Conservation (phyloP, 1,140 invertebrate genomes). For the Lepidotrigona ventralis region DNA sequence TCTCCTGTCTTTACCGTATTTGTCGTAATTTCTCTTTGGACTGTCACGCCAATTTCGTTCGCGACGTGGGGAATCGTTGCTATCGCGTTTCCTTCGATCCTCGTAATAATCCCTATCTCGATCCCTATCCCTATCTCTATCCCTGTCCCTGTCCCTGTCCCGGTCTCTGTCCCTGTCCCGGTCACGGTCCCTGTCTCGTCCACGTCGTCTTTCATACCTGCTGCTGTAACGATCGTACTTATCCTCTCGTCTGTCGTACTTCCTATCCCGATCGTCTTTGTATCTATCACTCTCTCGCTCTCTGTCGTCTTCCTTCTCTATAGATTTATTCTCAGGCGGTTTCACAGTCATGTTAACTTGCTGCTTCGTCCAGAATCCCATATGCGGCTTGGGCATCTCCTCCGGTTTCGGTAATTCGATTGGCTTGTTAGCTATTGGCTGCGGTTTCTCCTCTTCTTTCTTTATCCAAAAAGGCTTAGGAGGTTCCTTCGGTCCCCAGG, state of each 20-base stretch:
- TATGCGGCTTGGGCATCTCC: conserved; percentile 79
- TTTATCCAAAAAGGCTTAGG: conserved; percentile 79
- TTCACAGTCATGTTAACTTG: conserved; percentile 77
- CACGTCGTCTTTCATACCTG: conserved; percentile 75
- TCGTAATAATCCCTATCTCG: conserved; percentile 76
- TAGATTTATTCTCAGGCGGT: conserved; percentile 66
- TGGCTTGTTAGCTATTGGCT: conserved; percentile 54
- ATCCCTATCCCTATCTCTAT: conserved; percentile 70
- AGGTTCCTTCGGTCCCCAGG: conserved; percentile 77
- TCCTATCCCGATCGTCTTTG: conserved; percentile 71
- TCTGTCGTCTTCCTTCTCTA: conserved; percentile 65
- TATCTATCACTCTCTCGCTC: conserved; percentile 68
- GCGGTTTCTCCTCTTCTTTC: conserved; percentile 75
- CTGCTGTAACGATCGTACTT: conserved; percentile 76
- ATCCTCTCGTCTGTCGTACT: conserved; percentile 76
- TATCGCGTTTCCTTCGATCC: conserved; percentile 72
- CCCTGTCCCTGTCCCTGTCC: conserved; percentile 66
- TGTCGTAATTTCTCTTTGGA: conserved; percentile 76
- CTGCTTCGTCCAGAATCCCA: conserved; percentile 80
- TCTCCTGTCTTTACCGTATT: conserved; percentile 72
- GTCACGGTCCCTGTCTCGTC: conserved; percentile 72
- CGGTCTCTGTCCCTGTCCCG: conserved; percentile 67
- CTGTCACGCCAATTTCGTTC: conserved; percentile 74
- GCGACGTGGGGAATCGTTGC: conserved; percentile 75
- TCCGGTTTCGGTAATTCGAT: conserved; percentile 73